A percentile compares a stretch with the other conserved stretches of the same genome.
Evolutionary conservation across 2,888 invertebrate species (phyloP).

Genomic region (Pheosia tremula): DNA sequence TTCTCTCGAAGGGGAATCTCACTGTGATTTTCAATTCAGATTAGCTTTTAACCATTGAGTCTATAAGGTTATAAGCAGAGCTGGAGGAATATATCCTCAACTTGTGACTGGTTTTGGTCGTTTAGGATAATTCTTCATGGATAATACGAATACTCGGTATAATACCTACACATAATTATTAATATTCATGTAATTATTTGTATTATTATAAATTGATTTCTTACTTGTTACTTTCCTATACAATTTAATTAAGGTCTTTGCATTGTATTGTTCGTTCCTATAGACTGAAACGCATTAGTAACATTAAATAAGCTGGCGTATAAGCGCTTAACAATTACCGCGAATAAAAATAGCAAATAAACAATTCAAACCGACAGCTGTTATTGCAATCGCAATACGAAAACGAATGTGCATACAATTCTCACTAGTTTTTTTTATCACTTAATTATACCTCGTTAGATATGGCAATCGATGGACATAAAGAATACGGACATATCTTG

Average conservation of each 20-base stretch:
- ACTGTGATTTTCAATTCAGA: conserved; percentile 28
- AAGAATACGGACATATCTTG: conserved; percentile 50
- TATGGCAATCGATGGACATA: conserved; percentile 60
- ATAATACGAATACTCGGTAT: no score
- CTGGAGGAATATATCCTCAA: no score
- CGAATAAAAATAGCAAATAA: conserved; percentile 20
- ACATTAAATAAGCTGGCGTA: background rate
- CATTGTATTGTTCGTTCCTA: no score
- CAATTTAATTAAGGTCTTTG: no score
- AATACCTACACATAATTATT: no score
- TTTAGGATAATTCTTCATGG: no score
- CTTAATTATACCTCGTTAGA: conserved; percentile 52
- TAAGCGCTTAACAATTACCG: conserved; percentile 13
- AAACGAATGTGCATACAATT: conserved; percentile 34
- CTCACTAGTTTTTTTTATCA: conserved; percentile 43
- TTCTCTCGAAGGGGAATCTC: conserved; percentile 43
- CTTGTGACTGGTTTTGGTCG: no score
- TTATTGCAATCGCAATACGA: conserved; percentile 33
- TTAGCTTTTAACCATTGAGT: background rate
- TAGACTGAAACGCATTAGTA: background rate
- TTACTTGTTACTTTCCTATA: no score
- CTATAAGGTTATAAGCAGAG: background rate
- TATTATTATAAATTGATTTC: no score
- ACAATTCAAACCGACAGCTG: conserved; percentile 21
- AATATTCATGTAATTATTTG: no score